Evolutionary conservation across 2,888 invertebrate species (phyloP).

Genomic region (Agonopterix subpropinquella): DNA sequence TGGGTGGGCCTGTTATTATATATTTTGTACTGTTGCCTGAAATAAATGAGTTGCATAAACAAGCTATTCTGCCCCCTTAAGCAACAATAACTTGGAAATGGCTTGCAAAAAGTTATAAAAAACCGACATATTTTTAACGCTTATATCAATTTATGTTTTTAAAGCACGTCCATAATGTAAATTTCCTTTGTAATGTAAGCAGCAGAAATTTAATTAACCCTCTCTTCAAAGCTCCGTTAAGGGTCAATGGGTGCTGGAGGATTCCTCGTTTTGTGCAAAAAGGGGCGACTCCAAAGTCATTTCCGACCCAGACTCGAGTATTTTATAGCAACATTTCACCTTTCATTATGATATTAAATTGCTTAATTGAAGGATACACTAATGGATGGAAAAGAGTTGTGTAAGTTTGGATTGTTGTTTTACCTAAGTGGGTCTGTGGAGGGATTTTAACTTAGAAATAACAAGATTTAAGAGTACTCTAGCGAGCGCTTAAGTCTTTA

Average conservation of each 20-base stretch:
- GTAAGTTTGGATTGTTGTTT: not conserved
- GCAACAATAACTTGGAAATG: too few relatives aligned
- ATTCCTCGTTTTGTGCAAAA: constrained; percentile 51
- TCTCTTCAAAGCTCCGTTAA: constrained; percentile 52
- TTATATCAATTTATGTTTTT: constrained; percentile 27
- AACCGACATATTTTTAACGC: not conserved
- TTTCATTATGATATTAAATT: constrained; percentile 48
- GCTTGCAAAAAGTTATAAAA: too few relatives aligned
- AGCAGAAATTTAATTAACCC: constrained; percentile 66
- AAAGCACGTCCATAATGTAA: constrained; percentile 39
- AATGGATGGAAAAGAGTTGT: constrained; percentile 10
- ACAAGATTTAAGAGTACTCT: not conserved
- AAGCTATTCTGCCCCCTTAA: too few relatives aligned
- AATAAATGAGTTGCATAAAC: too few relatives aligned
- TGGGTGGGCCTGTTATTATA: too few relatives aligned
- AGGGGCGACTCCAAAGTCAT: constrained; percentile 46
- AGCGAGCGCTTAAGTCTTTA: not conserved
- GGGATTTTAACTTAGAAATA: not conserved
- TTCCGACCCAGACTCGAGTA: constrained; percentile 37
- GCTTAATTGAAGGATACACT: constrained; percentile 47
- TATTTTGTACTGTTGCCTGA: too few relatives aligned
- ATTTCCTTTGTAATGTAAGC: constrained; percentile 58
- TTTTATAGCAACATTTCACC: constrained; percentile 43
- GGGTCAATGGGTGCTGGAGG: constrained; percentile 50
- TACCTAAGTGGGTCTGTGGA: not conserved